phyloP scores from a whole-genome alignment of 2,888 invertebrate species.

The Osedax fenrisi region DNA sequence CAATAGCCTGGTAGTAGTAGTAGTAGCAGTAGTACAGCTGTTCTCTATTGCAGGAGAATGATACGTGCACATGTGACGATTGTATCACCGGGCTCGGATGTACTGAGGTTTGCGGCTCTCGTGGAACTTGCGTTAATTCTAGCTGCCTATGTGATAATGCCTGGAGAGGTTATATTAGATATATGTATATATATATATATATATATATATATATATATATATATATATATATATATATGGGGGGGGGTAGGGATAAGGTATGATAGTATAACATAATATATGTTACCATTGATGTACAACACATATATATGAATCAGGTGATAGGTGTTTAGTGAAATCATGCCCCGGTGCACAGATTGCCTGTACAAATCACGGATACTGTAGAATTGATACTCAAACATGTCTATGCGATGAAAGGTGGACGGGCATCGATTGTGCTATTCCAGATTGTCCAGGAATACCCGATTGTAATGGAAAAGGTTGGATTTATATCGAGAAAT shows the following conservation, averaged over 20 bases:
- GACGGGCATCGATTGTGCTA: conserved; percentile 38
- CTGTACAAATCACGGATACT: conserved; percentile 39
- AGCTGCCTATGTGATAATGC: conserved; percentile 38
- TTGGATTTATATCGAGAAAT: conserved; percentile 21
- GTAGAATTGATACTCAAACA: conserved; percentile 37
- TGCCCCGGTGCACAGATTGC: conserved; percentile 38
- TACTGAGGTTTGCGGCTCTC: conserved; percentile 33
- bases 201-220: not conserved
- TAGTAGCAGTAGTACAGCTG: too few relatives aligned
- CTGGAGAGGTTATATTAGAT: conserved; percentile 38
- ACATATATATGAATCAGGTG: not conserved
- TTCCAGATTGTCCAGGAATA: conserved; percentile 39
- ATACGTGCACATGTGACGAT: conserved; percentile 36
- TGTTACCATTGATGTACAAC: too few relatives aligned
- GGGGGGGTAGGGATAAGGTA: too few relatives aligned
- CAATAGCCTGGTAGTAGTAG: too few relatives aligned
- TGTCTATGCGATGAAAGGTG: conserved; percentile 39
- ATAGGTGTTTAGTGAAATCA: conserved; percentile 36
- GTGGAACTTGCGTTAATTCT: conserved; percentile 36
- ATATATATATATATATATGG: too few relatives aligned
- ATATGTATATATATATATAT: not conserved
- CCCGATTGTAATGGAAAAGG: conserved; percentile 38
- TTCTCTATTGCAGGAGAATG: conserved; percentile 18
- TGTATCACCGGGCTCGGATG: conserved; percentile 37
- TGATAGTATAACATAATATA: too few relatives aligned